Percentiles rank a stretch among this genome's conserved stretches.
These are phyloP conservation scores for Carettochelys insculpta DNA, from an alignment of 2,113 vertebrate genomes.

Conservation along the genomic window DNA sequence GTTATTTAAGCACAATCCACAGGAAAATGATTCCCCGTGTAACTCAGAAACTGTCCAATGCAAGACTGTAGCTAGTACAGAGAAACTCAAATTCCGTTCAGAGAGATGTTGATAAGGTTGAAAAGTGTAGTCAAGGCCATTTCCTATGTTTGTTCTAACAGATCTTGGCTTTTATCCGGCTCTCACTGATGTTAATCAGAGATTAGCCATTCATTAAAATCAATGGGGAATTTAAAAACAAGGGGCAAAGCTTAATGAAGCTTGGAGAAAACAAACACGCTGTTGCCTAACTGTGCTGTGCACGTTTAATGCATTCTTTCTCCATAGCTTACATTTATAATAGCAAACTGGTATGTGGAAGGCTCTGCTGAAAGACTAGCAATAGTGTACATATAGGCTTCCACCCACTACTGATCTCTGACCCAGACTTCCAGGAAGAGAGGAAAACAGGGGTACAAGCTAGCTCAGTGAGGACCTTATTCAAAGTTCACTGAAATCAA, in stretches of 20 bases:
- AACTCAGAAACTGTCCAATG: no score
- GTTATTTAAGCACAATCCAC: not conserved
- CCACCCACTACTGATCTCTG: slow-evolving; percentile 44
- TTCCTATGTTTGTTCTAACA: slow-evolving; percentile 10
- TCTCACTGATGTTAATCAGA: slow-evolving; percentile 19
- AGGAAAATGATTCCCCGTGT: not conserved
- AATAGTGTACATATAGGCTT: slow-evolving; percentile 7
- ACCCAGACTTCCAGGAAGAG: slow-evolving; percentile 22
- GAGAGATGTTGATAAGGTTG: not conserved
- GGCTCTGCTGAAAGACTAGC: slow-evolving; percentile 31
- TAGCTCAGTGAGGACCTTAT: not conserved
- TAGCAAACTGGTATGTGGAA: slow-evolving; percentile 36
- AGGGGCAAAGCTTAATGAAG: slow-evolving; percentile 65
- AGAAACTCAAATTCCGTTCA: not conserved
- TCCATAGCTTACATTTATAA: not conserved
- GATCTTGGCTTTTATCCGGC: not conserved
- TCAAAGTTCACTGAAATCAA: slow-evolving; percentile 40
- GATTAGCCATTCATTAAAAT: slow-evolving; percentile 30
- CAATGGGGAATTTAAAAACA: slow-evolving; percentile 46
- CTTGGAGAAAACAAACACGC: slow-evolving; percentile 59
- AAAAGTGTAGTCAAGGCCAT: not conserved
- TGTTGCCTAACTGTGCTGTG: slow-evolving; percentile 52
- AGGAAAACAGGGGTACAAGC: rapidly evolving
- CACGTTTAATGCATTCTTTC: slow-evolving; percentile 58
- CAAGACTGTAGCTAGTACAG: no score